Evolutionary conservation across 2,888 invertebrate genomes (phyloP), one percentile per base, ranked within the genome.

Genomic region (Anorthoa munda): DNA sequence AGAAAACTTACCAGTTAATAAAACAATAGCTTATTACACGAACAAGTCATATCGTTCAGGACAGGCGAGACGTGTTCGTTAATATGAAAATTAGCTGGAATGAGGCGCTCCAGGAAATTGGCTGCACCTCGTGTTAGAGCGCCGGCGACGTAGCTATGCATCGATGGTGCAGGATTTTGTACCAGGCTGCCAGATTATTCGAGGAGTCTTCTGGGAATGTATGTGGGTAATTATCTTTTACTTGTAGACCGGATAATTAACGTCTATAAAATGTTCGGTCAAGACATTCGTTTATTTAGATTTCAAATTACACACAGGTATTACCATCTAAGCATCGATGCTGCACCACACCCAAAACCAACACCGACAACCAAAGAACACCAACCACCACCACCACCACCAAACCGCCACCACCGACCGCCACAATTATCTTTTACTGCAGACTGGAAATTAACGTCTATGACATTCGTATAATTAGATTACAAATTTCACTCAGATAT

Each of bases 1-100:
- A 73, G 71, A 64, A 75, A 73, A 74, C 55, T 56, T n/a, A 2
- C 12, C 21, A 53, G 68, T 86, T 82, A 82, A 82, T 86, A 82
- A 82, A 74, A 78, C 65, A 82, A 85, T 82, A 56, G 65, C 76
- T 71, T 84, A 78, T 73, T 79, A 86, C 71, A 72, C 56, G 87
- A 79, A 79, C 83, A 74, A 86, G 81, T 84, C 82, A 72, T 82
- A 82, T 76, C 81, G 79, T 84, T 77, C 79, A 81, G 75, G 78
- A 81, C 81, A 84, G 83, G 82, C 87, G 80, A 88, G 90, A 90
- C 89, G 82, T 81, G 89, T 90, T 90, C 86, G 90, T 92, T 92
- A 91, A 91, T 91, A 92, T 91, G 91, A 92, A 92, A 92, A 92
- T 92, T 91, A 91, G 90, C 87, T 72, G 70, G 85, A 89, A 89